These are phyloP conservation scores for Apistogramma diplotaenia DNA, from an alignment of 2,113 vertebrate species.

Conservation along the genomic window DNA sequence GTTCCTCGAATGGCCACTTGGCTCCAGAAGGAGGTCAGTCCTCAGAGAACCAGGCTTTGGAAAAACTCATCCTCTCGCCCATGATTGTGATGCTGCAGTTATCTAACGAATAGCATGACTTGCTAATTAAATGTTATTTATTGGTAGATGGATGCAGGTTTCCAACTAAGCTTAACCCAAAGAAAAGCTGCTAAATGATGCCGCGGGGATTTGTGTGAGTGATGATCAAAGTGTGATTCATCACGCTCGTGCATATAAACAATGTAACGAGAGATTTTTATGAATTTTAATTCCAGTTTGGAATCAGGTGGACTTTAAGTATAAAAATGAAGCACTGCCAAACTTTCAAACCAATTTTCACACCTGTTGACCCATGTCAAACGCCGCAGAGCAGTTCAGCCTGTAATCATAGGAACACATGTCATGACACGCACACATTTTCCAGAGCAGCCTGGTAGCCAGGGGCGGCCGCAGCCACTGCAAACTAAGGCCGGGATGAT, in stretches of 20 bases:
- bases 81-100: background rate
- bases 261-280: background rate
- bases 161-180: background rate
- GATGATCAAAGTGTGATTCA: accelerated
- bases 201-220: background rate
- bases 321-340: background rate
- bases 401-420: background rate
- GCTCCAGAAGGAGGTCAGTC: too few relatives aligned
- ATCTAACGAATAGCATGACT: background rate
- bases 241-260: background rate
- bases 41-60: too few relatives aligned
- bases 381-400: background rate
- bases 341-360: background rate
- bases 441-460: background rate
- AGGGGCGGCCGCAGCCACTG: accelerated
- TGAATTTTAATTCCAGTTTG: background rate
- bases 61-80: too few relatives aligned
- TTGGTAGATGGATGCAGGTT: background rate
- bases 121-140: background rate
- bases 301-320: background rate
- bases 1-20: background rate
- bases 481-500: accelerated
- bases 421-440: background rate
- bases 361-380: background rate
- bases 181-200: background rate